These are phyloP conservation scores for Chrosomus eos DNA, from an alignment of 2,797 vertebrate species.

Conservation along the genomic window DNA sequence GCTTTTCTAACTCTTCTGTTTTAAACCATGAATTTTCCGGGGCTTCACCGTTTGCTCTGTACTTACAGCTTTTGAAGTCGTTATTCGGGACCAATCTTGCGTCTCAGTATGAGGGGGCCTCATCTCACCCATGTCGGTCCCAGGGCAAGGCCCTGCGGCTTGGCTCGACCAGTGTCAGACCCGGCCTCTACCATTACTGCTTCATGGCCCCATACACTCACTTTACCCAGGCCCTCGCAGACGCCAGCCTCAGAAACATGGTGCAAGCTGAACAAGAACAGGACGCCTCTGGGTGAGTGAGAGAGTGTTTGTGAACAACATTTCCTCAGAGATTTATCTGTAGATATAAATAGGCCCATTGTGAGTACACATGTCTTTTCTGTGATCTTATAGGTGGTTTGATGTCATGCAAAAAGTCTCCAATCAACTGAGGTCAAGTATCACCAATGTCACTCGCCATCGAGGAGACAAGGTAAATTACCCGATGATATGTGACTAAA, in stretches of 20 bases:
- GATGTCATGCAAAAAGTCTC: slow-evolving; percentile 97
- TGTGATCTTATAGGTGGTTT: slow-evolving; percentile 87
- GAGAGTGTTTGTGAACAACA: not conserved
- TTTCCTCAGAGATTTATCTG: not conserved
- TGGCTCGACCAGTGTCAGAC: slow-evolving; percentile 90
- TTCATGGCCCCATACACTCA: slow-evolving; percentile 99
- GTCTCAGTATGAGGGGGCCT: slow-evolving; percentile 90
- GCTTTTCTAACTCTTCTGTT: not conserved
- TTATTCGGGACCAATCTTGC: slow-evolving; percentile 97
- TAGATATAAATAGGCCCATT: not conserved
- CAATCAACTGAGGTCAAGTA: slow-evolving; percentile 87
- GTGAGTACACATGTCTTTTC: not conserved
- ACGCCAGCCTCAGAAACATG: slow-evolving; percentile 96
- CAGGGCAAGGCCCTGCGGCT: slow-evolving; percentile 94
- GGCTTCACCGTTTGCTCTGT: not conserved
- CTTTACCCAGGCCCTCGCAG: slow-evolving; percentile 97
- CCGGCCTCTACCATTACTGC: slow-evolving; percentile 97
- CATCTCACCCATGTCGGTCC: slow-evolving; percentile 87
- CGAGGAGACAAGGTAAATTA: slow-evolving; percentile 91
- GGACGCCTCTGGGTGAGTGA: slow-evolving; percentile 88
- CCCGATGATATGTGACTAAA: not conserved
- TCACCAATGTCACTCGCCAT: slow-evolving; percentile 87
- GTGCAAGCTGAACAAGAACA: slow-evolving; percentile 95
- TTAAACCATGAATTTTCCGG: not conserved
- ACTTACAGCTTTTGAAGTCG: slow-evolving; percentile 88